phyloP scores from a whole-genome alignment of 2,797 vertebrate genomes.

The Onychomys torridus region DNA sequence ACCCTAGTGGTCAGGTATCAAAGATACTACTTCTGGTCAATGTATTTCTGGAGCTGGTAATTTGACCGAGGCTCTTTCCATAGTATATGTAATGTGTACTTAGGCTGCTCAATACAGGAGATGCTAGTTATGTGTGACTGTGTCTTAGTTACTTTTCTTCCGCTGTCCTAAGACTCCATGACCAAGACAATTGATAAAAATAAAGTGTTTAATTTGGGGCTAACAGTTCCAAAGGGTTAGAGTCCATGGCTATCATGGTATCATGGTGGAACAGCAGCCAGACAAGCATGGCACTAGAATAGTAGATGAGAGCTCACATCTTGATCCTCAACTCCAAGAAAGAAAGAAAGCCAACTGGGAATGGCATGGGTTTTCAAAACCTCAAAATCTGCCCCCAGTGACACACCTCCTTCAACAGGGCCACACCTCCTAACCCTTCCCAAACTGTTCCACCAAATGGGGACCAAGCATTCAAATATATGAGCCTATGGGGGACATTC shows the following conservation, averaged over 20 bases:
- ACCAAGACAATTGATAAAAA: background rate
- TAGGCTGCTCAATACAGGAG: background rate
- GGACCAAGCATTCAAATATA: background rate
- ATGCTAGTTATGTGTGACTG: background rate
- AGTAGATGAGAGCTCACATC: background rate
- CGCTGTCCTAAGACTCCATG: background rate
- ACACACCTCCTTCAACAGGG: background rate
- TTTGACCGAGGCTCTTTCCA: background rate
- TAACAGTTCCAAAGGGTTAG: background rate
- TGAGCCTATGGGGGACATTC: background rate
- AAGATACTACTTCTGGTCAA: constrained; percentile 1
- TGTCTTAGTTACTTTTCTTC: background rate
- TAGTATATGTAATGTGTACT: background rate
- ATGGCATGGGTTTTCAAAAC: background rate
- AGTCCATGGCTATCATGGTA: background rate
- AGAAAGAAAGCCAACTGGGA: background rate
- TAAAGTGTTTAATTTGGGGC: background rate
- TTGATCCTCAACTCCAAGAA: background rate
- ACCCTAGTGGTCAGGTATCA: background rate
- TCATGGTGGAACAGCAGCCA: background rate
- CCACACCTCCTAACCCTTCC: background rate
- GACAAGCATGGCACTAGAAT: background rate
- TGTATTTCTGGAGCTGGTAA: background rate
- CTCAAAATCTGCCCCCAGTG: background rate
- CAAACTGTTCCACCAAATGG: background rate